A percentile compares a stretch with the other conserved stretches of the same genome.
Conservation (phyloP, 2,888 invertebrate genomes). For the Smittia aterrima region DNA sequence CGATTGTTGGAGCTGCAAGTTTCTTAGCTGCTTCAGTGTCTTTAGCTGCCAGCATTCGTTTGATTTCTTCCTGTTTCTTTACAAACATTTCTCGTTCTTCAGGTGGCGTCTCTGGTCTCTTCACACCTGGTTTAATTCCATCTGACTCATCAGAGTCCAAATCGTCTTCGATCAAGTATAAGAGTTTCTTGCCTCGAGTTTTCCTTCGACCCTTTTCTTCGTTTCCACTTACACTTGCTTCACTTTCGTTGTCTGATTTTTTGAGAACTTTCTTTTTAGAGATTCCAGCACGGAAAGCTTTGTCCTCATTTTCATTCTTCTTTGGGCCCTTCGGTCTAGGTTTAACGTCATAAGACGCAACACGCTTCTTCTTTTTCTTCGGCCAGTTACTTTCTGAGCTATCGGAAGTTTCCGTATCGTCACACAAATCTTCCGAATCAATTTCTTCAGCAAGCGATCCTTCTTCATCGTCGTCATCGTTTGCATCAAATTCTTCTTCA, state of each 20-base stretch:
- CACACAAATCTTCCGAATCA: constrained; percentile 53
- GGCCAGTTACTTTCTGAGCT: constrained; percentile 53
- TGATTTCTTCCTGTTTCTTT: constrained; percentile 53
- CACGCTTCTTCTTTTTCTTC: constrained; percentile 49
- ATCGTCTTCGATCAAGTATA: constrained; percentile 52
- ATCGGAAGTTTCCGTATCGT: constrained; percentile 52
- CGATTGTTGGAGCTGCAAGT: constrained; percentile 48
- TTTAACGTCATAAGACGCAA: constrained; percentile 40
- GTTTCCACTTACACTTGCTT: constrained; percentile 49
- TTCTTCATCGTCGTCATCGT: constrained; percentile 60
- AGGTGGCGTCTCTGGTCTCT: constrained; percentile 54
- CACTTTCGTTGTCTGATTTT: constrained; percentile 56
- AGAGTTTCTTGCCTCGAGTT: constrained; percentile 52
- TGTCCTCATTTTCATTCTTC: constrained; percentile 49
- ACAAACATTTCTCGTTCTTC: constrained; percentile 54
- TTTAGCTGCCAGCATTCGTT: constrained; percentile 54
- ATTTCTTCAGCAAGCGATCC: constrained; percentile 52
- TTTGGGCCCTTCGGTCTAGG: constrained; percentile 46
- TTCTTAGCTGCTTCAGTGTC: constrained; percentile 53
- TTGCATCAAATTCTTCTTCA: constrained; percentile 62
- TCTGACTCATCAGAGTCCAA: constrained; percentile 53
- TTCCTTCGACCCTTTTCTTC: constrained; percentile 47
- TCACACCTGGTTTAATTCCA: constrained; percentile 53
- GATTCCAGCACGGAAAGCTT: constrained; percentile 59
- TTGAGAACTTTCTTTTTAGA: constrained; percentile 53